Conservation (phyloP, 2,113 vertebrate genomes). For the Bubo bubo region DNA sequence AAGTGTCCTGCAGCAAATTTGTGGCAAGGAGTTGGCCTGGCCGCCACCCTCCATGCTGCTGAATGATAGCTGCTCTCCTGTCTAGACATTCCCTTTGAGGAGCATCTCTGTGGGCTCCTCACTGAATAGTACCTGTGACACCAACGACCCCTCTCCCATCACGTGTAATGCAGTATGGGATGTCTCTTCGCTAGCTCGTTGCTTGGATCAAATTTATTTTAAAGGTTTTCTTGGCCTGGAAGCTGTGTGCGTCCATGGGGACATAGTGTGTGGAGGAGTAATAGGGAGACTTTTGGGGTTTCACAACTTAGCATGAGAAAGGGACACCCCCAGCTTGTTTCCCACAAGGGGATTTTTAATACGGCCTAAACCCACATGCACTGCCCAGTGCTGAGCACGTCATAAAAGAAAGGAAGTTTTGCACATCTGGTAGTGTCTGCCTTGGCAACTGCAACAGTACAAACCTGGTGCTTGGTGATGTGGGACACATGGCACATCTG, state of each 20-base stretch:
- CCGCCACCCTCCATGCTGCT: background rate
- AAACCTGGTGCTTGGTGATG: background rate
- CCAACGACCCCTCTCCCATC: rapidly evolving
- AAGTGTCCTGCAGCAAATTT: background rate
- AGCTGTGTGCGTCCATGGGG: background rate
- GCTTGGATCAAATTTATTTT: background rate
- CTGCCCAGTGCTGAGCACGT: rapidly evolving
- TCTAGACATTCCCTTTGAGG: background rate
- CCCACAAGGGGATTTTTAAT: background rate
- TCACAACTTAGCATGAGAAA: background rate
- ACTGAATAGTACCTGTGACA: background rate
- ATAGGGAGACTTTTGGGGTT: background rate
- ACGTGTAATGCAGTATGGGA: rapidly evolving
- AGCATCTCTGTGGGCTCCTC: background rate
- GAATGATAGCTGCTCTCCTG: background rate
- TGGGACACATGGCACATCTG: rapidly evolving
- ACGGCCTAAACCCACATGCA: background rate
- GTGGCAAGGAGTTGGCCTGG: background rate
- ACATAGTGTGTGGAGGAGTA: background rate
- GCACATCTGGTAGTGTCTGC: background rate
- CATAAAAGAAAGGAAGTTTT: background rate
- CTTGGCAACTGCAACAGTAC: background rate
- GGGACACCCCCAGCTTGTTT: background rate
- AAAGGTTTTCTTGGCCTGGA: background rate
- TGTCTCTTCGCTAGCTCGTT: background rate